A percentile compares a stretch with the other conserved stretches of the same genome.
These are phyloP conservation scores for Chirona hameri DNA, from an alignment of 2,888 invertebrate species.

Conservation along the genomic window DNA sequence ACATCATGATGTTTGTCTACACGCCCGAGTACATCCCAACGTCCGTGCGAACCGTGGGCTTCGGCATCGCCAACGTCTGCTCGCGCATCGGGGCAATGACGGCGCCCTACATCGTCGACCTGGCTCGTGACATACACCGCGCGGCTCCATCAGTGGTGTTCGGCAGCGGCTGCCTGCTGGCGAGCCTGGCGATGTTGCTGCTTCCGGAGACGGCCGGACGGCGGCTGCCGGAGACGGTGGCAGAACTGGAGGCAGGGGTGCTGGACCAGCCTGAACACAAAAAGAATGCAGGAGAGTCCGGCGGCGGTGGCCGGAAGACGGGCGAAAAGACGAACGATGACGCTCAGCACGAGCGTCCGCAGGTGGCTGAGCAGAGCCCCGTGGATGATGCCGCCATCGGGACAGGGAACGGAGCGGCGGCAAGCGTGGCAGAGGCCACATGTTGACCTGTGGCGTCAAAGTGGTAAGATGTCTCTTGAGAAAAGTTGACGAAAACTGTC, in stretches of 20 bases:
- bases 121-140: constrained; percentile 31
- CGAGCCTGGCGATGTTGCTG: not conserved
- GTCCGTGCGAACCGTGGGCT: constrained; percentile 50
- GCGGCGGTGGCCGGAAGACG: too few species aligned
- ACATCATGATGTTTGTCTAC: constrained; percentile 50
- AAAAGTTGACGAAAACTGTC: too few species aligned
- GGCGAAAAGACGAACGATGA: too few species aligned
- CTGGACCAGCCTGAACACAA: not conserved
- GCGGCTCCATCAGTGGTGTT: not conserved
- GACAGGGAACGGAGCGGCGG: too few species aligned
- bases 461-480: too few species aligned
- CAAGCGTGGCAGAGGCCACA: too few species aligned
- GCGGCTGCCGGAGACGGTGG: not conserved
- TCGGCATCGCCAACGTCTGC: not conserved
- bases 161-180: not conserved
- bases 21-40: constrained; percentile 41
- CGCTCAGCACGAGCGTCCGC: too few species aligned
- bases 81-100: constrained; percentile 52
- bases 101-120: constrained; percentile 47
- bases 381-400: too few species aligned
- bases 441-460: too few species aligned
- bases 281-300: too few species aligned
- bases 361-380: too few species aligned
- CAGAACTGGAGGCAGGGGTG: not conserved
- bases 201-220: not conserved